A percentile compares a stretch with the other conserved stretches of the same genome.
These are phyloP conservation scores for Palythoa grandis DNA, from an alignment of 92 coral and sea anemone species.

Conservation along the genomic window DNA sequence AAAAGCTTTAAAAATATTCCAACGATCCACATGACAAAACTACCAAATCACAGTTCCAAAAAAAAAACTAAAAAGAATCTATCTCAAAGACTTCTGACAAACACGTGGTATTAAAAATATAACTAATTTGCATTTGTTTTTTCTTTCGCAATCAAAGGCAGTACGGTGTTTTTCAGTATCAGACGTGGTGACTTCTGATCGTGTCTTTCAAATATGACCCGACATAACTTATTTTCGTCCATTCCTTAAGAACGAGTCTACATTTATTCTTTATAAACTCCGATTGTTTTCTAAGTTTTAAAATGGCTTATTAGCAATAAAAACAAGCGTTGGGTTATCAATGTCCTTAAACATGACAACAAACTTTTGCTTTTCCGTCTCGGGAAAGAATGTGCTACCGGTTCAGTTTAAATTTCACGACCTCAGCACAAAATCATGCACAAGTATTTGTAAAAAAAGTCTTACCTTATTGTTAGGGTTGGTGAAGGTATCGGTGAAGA, in stretches of 20 bases:
- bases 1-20: constrained; percentile 4
- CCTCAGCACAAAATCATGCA: constrained; percentile 36
- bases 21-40: background rate
- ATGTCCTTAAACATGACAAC: constrained; percentile 33
- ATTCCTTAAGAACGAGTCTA: background rate
- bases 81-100: constrained; percentile 14
- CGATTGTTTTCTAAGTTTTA: background rate
- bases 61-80: constrained; percentile 6
- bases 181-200: constrained; percentile 25
- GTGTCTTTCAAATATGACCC: background rate
- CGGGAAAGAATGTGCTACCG: constrained; percentile 33
- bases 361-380: constrained; percentile 31
- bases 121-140: constrained; percentile 37
- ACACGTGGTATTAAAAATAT: constrained; percentile 59
- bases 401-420: constrained; percentile 35
- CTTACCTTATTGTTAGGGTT: constrained; percentile 94
- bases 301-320: background rate
- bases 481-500: constrained; percentile 98
- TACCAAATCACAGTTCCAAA: background rate
- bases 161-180: background rate
- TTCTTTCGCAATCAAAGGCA: constrained; percentile 29
- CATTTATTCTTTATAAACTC: background rate
- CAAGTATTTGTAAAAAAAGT: background rate
- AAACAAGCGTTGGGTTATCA: constrained; percentile 18
- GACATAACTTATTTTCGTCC: background rate